Base-by-base conservation (phyloP, 1,140 invertebrate species). In the Conus ventricosus region DNA sequence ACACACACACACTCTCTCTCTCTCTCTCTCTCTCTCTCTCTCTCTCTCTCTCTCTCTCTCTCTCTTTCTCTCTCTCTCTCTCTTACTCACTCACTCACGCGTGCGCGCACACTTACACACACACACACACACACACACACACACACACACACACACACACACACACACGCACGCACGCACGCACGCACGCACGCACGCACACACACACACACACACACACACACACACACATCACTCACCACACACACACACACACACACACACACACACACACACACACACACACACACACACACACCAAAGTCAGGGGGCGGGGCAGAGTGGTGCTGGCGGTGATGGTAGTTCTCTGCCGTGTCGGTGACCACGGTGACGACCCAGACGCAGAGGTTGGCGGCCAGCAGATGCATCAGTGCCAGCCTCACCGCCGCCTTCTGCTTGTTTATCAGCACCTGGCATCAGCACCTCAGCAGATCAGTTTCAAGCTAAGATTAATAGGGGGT, bases 381-480 rank as follows among this genome's bases (percentile, higher is more conserved):
- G 95, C 98, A 99, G 17, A 99, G 96, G 95, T 99, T 99, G 51
- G 99, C 99, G 5, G 98, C 99, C 82, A 99, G 97, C 23, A 99
- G 97, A 94, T 99, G 99, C 98, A 99, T 99, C 92, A 99, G 95
- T 25, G 99, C 99, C 95, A 99, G 99, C 88, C 99, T 96, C 54
- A 99, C 98, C 82, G 99, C 96, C 25, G 99, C 98, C 97, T 99
- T 99, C 96, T 99, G 99, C 90, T 98, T 97, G 94, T 99, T 98
- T 91, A 99, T 99, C 93, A 99, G 98, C 88, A 99, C 95, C 98
- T 99, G 96, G 6, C 0, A 39, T 39, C 39, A 39, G 39, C 39
- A 39, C 39, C 39, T 39, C 39, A 39, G 39, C 39, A 39, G 39
- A 39, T 39, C 39, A 39, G 39, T 39, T 39, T 39, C 39, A 39